Evolutionary conservation across 92 coral and sea anemone genomes (phyloP).

Genomic region (Anthopleura xanthogrammica): DNA sequence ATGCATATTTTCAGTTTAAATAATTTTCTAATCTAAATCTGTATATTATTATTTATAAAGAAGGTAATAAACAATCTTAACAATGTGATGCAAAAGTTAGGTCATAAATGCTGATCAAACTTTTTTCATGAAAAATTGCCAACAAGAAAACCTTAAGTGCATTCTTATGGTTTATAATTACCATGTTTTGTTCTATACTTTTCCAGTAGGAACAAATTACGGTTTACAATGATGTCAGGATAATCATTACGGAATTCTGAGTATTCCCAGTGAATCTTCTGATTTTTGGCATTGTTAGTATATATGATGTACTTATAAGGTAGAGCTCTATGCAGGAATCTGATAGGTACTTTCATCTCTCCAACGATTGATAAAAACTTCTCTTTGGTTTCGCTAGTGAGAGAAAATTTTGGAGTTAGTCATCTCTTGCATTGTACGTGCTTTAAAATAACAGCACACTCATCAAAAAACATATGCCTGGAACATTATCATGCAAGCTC

Average conservation of each 20-base stretch:
- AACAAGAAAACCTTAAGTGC: too few relatives aligned
- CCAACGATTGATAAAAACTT: conserved; percentile 30
- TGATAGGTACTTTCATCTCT: conserved; percentile 35
- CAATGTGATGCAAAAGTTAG: too few relatives aligned
- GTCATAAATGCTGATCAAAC: too few relatives aligned
- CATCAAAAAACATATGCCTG: too few relatives aligned
- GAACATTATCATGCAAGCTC: too few relatives aligned
- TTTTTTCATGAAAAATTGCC: too few relatives aligned
- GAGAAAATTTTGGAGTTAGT: neutral
- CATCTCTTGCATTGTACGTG: neutral
- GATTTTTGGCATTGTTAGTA: conserved; percentile 1
- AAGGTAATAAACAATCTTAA: too few relatives aligned
- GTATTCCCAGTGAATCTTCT: conserved; percentile 26
- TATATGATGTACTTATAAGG: conserved; percentile 56
- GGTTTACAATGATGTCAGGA: conserved; percentile 18
- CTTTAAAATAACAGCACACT: too few relatives aligned
- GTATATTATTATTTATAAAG: too few relatives aligned
- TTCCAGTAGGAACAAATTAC: conserved; percentile 25
- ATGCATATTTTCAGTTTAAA: too few relatives aligned
- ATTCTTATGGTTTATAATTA: conserved; percentile 1
- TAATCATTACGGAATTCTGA: conserved; percentile 41
- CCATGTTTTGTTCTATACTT: conserved; percentile 26
- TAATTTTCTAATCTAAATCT: too few relatives aligned
- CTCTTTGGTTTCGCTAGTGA: neutral
- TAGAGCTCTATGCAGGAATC: conserved; percentile 12